Evolutionary conservation across 2,113 vertebrate species (phyloP).

Genomic region (Actenoides hombroni): DNA sequence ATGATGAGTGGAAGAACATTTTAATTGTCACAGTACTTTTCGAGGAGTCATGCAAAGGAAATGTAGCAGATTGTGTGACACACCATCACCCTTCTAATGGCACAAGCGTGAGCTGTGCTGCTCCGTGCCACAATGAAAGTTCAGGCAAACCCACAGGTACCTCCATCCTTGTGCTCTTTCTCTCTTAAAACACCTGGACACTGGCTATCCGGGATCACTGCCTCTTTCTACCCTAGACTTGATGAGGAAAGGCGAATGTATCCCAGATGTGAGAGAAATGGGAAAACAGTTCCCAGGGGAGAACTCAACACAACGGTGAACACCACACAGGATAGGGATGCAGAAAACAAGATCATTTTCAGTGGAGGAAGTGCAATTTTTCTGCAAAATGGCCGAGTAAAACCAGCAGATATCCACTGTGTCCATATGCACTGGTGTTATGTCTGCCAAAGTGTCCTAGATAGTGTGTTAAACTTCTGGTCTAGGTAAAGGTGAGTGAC

Average conservation of each 20-base stretch:
- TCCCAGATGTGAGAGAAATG: neutral
- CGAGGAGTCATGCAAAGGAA: neutral
- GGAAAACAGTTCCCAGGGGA: neutral
- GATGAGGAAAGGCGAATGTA: neutral
- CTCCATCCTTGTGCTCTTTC: neutral
- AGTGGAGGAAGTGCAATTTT: neutral
- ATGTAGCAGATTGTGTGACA: neutral
- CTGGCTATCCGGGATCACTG: neutral
- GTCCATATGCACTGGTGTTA: accelerated
- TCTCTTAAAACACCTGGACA: neutral
- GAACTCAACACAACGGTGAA: neutral
- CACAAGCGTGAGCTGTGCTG: neutral
- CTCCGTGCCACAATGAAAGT: neutral
- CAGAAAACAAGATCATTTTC: neutral
- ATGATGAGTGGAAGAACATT: neutral
- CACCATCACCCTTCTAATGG: neutral
- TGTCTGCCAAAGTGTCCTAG: neutral
- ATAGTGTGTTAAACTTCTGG: neutral
- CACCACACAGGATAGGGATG: neutral
- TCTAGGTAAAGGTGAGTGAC: neutral
- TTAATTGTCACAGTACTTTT: neutral
- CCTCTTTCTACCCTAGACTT: neutral
- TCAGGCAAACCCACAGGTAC: neutral
- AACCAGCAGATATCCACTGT: accelerated
- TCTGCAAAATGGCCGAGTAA: neutral